phyloP scores from a whole-genome alignment of 2,113 vertebrate genomes.

The Microcebus jonahi region DNA sequence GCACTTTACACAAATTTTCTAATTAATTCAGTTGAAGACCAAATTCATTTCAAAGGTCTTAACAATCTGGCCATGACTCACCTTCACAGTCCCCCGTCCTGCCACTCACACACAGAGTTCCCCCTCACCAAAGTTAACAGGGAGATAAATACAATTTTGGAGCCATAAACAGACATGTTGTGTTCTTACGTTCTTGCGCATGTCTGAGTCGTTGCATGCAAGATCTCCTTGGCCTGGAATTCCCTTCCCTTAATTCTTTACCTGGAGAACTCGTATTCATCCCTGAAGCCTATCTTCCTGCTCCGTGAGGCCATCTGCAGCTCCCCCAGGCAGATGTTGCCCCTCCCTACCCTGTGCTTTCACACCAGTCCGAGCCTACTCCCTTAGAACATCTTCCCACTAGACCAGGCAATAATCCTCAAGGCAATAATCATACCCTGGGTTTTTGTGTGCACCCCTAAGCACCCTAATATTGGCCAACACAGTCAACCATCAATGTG shows the following conservation, averaged over 20 bases:
- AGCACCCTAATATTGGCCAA: not conserved
- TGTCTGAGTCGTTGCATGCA: not conserved
- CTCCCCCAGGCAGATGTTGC: not conserved
- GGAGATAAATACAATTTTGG: not conserved
- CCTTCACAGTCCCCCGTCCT: not conserved
- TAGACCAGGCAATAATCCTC: not conserved
- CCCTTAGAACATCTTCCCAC: not conserved
- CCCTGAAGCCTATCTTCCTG: not conserved
- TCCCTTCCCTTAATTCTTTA: not conserved
- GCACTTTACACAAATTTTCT: not conserved
- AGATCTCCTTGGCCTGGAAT: not conserved
- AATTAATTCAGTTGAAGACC: not conserved
- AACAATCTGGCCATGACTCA: not conserved
- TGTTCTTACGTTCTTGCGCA: not conserved
- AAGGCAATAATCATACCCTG: not conserved
- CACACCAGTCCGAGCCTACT: not conserved
- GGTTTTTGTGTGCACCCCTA: not conserved
- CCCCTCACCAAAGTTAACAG: not conserved
- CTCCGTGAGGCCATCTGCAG: not conserved
- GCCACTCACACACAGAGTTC: not conserved
- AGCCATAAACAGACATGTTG: not conserved
- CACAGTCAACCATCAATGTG: not conserved
- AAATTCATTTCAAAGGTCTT: not conserved
- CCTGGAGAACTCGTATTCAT: not conserved
- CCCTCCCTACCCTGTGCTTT: not conserved